Evolutionary conservation across 2,888 invertebrate genomes (phyloP).

Genomic region (Rhagonycha lutea): DNA sequence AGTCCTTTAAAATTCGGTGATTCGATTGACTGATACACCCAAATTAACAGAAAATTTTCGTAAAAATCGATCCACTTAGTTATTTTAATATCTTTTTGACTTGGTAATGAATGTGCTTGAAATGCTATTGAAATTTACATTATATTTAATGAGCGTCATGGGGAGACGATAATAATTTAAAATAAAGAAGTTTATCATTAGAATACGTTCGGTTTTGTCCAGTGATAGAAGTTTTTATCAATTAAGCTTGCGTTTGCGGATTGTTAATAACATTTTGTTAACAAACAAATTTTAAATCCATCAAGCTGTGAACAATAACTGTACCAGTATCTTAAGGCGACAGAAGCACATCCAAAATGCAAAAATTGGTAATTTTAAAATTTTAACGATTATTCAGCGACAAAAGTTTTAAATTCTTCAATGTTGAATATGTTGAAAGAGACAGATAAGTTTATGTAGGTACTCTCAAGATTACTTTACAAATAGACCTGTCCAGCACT

Average conservation of each 20-base stretch:
- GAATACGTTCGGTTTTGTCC: not conserved
- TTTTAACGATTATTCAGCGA: too few relatives aligned
- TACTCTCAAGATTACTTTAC: conserved; percentile 33
- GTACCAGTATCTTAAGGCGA: not conserved
- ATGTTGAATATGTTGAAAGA: not conserved
- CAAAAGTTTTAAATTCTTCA: not conserved
- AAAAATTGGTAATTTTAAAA: too few relatives aligned
- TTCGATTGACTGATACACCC: too few relatives aligned
- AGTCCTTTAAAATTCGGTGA: too few relatives aligned
- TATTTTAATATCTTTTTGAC: not conserved
- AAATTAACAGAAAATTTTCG: not conserved
- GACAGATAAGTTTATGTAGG: not conserved
- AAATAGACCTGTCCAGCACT: conserved; percentile 37
- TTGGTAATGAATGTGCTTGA: not conserved
- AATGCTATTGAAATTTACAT: conserved; percentile 1
- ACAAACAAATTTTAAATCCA: not conserved
- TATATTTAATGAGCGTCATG: not conserved
- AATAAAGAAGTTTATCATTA: not conserved
- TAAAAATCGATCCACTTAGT: not conserved
- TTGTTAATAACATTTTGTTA: not conserved
- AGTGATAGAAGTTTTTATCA: not conserved
- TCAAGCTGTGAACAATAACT: too few relatives aligned
- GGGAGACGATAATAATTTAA: not conserved
- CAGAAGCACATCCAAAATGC: too few relatives aligned
- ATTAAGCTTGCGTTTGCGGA: not conserved